Conservation (phyloP, 2,113 vertebrate species). For the Antennarius striatus region DNA sequence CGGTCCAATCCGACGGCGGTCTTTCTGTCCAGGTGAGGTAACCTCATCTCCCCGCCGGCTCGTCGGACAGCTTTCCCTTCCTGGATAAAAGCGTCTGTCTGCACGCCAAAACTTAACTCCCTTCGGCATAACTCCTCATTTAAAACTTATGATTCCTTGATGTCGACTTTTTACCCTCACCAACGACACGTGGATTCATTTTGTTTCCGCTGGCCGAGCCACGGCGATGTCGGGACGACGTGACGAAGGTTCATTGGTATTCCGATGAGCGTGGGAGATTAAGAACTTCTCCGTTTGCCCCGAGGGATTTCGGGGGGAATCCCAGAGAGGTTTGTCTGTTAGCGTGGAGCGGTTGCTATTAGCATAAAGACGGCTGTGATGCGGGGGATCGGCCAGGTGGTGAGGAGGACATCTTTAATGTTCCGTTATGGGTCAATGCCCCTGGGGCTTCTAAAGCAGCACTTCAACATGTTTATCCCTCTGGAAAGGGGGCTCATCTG, state of each 20-base stretch:
- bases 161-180: conserved; percentile 43
- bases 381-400: neutral
- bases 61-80: conserved; percentile 31
- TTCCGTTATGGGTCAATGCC: conserved; percentile 20
- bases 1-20: neutral
- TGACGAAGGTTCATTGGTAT: conserved; percentile 62
- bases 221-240: neutral
- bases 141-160: conserved; percentile 25
- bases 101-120: conserved; percentile 23
- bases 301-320: conserved; percentile 34
- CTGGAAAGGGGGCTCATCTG: conserved; percentile 19
- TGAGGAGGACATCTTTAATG: conserved; percentile 46
- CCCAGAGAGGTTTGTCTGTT: conserved; percentile 41
- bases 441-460: conserved; percentile 17
- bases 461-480: conserved; percentile 30
- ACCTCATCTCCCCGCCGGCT: conserved; percentile 36
- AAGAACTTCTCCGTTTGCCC: conserved; percentile 40
- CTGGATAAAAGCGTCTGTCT: conserved; percentile 48
- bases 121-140: conserved; percentile 31
- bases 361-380: conserved; percentile 57
- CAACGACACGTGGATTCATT: conserved; percentile 35
- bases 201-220: conserved; percentile 8
- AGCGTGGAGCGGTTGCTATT: conserved; percentile 44
- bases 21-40: conserved; percentile 51
- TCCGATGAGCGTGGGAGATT: conserved; percentile 54